Evolutionary conservation across 2,113 vertebrate species (phyloP).

Genomic region (Beaufortia kweichowensis): DNA sequence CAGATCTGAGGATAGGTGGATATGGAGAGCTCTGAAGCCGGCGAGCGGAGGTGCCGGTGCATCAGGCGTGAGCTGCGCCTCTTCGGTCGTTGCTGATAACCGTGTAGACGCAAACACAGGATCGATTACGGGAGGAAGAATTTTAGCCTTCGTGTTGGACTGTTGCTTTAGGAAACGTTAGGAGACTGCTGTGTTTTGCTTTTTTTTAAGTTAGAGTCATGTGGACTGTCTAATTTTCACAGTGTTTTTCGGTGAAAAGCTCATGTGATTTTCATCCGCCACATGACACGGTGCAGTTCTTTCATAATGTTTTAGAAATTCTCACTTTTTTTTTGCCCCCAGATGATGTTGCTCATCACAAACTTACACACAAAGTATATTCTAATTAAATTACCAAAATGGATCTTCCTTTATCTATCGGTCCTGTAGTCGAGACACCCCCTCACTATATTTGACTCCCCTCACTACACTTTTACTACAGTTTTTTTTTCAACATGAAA

Average conservation of each 20-base stretch:
- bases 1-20: constrained; percentile 4
- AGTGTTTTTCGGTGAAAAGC: not conserved
- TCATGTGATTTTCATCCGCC: not conserved
- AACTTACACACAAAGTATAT: too few relatives aligned
- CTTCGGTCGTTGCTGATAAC: not conserved
- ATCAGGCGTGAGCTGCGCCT: constrained; percentile 1
- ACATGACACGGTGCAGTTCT: not conserved
- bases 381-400: not conserved
- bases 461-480: too few relatives aligned
- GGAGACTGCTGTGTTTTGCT: not conserved
- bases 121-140: not conserved
- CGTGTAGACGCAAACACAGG: not conserved
- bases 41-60: constrained; percentile 5
- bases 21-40: constrained; percentile 4
- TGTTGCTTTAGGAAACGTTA: not conserved
- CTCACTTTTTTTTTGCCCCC: too few relatives aligned
- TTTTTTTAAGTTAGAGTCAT: not conserved
- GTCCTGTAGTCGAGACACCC: too few relatives aligned
- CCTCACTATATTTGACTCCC: too few relatives aligned
- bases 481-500: too few relatives aligned
- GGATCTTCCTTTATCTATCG: too few relatives aligned
- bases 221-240: not conserved
- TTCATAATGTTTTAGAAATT: too few relatives aligned
- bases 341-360: not conserved
- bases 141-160: not conserved